Percentiles rank a stretch among this genome's conserved stretches.
phyloP scores from a whole-genome alignment of 2,113 vertebrate genomes.

The Butorides virescens region DNA sequence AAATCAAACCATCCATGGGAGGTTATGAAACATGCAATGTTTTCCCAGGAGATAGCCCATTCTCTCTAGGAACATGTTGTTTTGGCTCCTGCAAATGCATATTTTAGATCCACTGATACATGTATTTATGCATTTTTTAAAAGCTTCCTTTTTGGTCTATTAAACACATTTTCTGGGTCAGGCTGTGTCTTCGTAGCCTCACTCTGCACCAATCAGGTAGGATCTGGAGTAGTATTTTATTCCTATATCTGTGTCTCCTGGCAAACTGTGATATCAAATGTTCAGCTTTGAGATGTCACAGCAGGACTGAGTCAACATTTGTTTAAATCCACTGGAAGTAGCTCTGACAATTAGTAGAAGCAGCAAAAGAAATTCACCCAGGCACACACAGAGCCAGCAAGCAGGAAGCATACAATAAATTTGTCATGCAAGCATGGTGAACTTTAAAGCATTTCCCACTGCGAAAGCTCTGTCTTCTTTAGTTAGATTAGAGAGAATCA shows the following conservation, averaged over 20 bases:
- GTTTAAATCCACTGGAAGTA: slow-evolving; percentile 41
- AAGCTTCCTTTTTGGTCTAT: slow-evolving; percentile 33
- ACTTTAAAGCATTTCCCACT: slow-evolving; percentile 52
- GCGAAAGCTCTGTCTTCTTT: neutral
- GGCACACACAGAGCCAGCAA: neutral
- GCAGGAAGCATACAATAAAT: neutral
- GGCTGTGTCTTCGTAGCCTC: neutral
- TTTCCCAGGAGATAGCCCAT: neutral
- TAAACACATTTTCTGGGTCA: slow-evolving; percentile 43
- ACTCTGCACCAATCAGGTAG: neutral
- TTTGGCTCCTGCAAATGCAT: slow-evolving; percentile 10
- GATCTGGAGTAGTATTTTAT: neutral
- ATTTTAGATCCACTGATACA: slow-evolving; percentile 19
- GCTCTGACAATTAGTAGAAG: slow-evolving; percentile 46
- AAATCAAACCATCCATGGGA: neutral
- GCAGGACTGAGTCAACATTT: slow-evolving; percentile 54
- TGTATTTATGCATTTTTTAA: slow-evolving; percentile 40
- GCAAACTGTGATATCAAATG: neutral
- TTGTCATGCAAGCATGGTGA: slow-evolving; percentile 1
- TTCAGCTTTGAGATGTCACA: slow-evolving; percentile 32
- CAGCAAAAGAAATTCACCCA: neutral
- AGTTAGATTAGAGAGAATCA: slow-evolving; percentile 17
- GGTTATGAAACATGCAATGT: neutral
- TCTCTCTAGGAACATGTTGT: slow-evolving; percentile 48
- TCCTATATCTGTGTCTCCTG: neutral